Evolutionary conservation across 2,888 invertebrate species (phyloP), one percentile per base, ranked within the genome.

Genomic region (Cordilura impudica): DNA sequence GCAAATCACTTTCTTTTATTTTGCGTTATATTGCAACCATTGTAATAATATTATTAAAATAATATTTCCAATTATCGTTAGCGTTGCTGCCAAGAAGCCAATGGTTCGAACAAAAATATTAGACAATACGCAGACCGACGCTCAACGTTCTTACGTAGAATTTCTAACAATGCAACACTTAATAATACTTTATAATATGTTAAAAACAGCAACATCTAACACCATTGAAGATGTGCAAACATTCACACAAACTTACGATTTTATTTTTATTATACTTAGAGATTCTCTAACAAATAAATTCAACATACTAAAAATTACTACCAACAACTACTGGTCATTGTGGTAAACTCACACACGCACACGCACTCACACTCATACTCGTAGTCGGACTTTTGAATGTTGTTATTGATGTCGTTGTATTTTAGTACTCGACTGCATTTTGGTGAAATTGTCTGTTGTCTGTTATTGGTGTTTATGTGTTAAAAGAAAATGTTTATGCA

Each of bases 51-150:
- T 61, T 45, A 45, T 10, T 43, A 16, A n/a, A n/a, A 49, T 14
- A 66, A 43, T 47, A 65, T 58, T 65, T 66, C 29, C 65, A 73
- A 58, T 56, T 65, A 66, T 29, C 12, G 51, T 18, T 60, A 35
- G 53, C 53, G 18, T 35, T 47, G 19, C 14, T 67, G 74, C 61
- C 53, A 67, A 53, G 53, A 67, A 74, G 54, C 43, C 72, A 72
- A 78, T 69, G 67, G 49, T n/a, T n/a, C n/a, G n/a, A 29, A 54
- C 73, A 73, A 69, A 78, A 78, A 78, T 78, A 73, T 67, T 43
- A 51, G 23, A 51, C 72, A 69, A 69, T 47, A 56, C 43, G 58
- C 67, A 67, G 54, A 72, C 72, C 51, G 53, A 47, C 49, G 18
- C 18, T 53, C n/a, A 53, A 45, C 51, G 53, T 26, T 23, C 8